Base-by-base conservation (phyloP, 2,113 vertebrate genomes). In the Perccottus glenii region DNA sequence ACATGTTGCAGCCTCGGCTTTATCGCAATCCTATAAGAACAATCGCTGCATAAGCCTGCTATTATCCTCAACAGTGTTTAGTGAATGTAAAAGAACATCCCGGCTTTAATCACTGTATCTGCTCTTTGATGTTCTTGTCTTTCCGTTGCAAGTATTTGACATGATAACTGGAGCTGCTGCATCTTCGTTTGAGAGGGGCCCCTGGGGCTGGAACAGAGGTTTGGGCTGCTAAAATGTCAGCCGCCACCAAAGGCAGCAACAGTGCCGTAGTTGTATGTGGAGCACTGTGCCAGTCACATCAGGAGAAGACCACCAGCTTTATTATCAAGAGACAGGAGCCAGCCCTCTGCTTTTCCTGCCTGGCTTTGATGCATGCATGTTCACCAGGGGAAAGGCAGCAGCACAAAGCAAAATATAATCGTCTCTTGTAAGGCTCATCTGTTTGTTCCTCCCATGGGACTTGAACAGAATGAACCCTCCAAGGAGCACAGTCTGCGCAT, bases 371-470 rank as follows among this genome's bases (percentile, higher is more conserved):
- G 66, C 60, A 36, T 33, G 10, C 63, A 51, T 46, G 48, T 55
- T 79, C 60, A 47, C 27, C 69, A 49, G 72, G 49, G 5, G 38
- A 47, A 9, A 35, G 33, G 16, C 44, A 44, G 49, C n/a, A 47
- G 50, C 57, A 71, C 9, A 52, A 60, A 57, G 47, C 16, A 45
- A 60, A 57, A 58, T 49, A 55, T 36, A 53, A 64, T 53, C 5
- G 36, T 48, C 47, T 62, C 73, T 77, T 72, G 79, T 80, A 48
- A 57, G 59, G 15, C 60, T 73, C 50, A 58, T 80, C 42, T 84
- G 71, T 71, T 77, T 60, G 70, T 79, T 78, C 64, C 64, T 86
- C 82, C 80, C 47, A 60, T 78, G 80, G 74, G 85, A 85, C 64
- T 47, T 14, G 40, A 64, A 12, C 48, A 46, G 9, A 9, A 19